Conservation (phyloP, 2,113 vertebrate genomes). For the Noctilio leporinus region DNA sequence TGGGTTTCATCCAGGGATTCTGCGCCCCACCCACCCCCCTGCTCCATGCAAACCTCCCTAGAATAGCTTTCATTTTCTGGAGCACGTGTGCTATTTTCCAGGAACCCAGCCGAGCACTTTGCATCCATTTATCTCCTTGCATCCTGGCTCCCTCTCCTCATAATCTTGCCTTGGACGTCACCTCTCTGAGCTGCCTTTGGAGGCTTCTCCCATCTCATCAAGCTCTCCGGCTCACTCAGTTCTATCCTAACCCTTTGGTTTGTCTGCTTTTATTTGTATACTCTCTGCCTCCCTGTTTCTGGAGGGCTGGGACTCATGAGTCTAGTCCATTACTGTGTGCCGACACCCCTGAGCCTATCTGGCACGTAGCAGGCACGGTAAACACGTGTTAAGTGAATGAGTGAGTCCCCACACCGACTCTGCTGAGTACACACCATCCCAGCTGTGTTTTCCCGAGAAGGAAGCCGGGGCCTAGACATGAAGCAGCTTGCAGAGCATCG, state of each 20-base stretch:
- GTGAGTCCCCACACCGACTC: neutral
- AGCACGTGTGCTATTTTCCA: conserved; percentile 2
- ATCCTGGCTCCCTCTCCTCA: neutral
- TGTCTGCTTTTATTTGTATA: neutral
- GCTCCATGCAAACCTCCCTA: neutral
- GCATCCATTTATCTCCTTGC: conserved; percentile 43
- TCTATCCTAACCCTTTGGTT: neutral
- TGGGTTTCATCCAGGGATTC: neutral
- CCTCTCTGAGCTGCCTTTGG: neutral
- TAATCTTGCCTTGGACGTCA: neutral
- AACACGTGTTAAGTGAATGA: neutral
- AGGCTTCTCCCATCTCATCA: neutral
- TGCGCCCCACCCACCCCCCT: neutral
- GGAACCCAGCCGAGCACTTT: conserved; percentile 1
- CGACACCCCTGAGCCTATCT: neutral
- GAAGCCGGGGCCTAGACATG: neutral
- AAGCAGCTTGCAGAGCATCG: neutral
- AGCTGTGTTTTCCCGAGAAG: neutral
- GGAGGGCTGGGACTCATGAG: neutral
- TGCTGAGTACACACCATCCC: neutral
- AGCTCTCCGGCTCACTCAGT: neutral
- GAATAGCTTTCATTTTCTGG: conserved; percentile 31
- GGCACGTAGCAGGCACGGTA: neutral
- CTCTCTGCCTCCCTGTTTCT: neutral
- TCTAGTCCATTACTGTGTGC: neutral